Evolutionary conservation across 2,888 invertebrate genomes (phyloP), one percentile per base, ranked within the genome.

Genomic region (Morpho deidamia): DNA sequence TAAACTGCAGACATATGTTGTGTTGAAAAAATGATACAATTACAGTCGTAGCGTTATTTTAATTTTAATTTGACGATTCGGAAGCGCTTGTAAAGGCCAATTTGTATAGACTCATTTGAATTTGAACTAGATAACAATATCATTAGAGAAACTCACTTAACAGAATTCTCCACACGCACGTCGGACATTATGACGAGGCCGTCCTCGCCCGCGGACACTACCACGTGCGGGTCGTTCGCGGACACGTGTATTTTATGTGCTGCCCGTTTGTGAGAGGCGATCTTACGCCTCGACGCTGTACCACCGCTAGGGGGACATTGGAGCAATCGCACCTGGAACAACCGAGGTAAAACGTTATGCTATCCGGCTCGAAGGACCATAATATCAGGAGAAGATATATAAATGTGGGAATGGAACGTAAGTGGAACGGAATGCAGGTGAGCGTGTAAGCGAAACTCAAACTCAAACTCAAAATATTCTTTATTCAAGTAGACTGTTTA

Each of bases 121-220:
- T n/a, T n/a, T n/a, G n/a, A n/a, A n/a, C n/a, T n/a, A n/a, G n/a
- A n/a, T n/a, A n/a, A n/a, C n/a, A n/a, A n/a, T n/a, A 14, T 14
- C 4, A 14, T 14, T 11, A 5, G 1, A 5, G 1, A 7, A 8
- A 42, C 62, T 56, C 41, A 74, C 92, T 75, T 78, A 58, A 68
- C 59, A n/a, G 94, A 91, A 70, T 92, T 92, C 40, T 92, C 91
- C 59, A 92, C 91, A 44, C 98, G 91, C 55, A 98, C 91, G 87
- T 98, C 98, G 61, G 95, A 93, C 68, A 94, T 93, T 71, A 94
- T 92, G 8, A 97, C 94, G 55, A 92, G 87, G 0, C 95, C 95
- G 87, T 98, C 98, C 84, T 98, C 97, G 1, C 97, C 98, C 63
- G 95, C 97, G 62, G 96, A 96, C 32, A 97, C 88, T 46, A 96